Evolutionary conservation across 2,888 invertebrate species (phyloP).

Genomic region (Drepana falcataria): DNA sequence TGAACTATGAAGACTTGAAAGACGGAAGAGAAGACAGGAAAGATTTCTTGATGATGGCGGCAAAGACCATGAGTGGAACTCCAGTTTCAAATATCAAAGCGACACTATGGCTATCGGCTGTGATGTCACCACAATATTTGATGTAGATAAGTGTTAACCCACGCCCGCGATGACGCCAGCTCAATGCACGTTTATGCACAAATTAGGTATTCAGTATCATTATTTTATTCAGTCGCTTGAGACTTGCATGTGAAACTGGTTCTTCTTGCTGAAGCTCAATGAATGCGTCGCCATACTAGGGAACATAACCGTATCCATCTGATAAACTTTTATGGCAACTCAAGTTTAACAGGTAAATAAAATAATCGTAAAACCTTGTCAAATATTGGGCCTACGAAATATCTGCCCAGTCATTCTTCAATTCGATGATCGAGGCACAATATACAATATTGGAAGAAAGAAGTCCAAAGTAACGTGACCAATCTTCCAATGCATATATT

Average conservation of each 20-base stretch:
- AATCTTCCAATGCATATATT: no score
- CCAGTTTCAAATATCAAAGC: not conserved
- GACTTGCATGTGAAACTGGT: not conserved
- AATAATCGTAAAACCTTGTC: not conserved
- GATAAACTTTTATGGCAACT: not conserved
- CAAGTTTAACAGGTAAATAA: not conserved
- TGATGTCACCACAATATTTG: slow-evolving; percentile 6
- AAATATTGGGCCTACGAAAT: not conserved
- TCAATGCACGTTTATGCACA: slow-evolving; percentile 11
- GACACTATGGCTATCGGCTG: slow-evolving; percentile 4
- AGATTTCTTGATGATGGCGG: no score
- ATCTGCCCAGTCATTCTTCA: no score
- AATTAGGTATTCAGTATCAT: slow-evolving; percentile 11
- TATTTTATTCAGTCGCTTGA: not conserved
- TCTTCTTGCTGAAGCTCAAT: not conserved
- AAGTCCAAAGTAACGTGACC: no score
- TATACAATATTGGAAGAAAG: no score
- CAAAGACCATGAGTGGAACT: not conserved
- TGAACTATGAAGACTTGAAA: no score
- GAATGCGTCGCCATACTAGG: not conserved
- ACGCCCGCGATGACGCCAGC: slow-evolving; percentile 8
- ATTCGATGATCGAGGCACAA: no score
- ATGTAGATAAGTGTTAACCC: slow-evolving; percentile 7
- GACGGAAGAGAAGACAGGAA: no score
- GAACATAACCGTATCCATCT: not conserved